A percentile compares a stretch with the other conserved stretches of the same genome.
These are phyloP conservation scores for Euleptes europaea DNA, from an alignment of 2,113 vertebrate species.

Conservation along the genomic window DNA sequence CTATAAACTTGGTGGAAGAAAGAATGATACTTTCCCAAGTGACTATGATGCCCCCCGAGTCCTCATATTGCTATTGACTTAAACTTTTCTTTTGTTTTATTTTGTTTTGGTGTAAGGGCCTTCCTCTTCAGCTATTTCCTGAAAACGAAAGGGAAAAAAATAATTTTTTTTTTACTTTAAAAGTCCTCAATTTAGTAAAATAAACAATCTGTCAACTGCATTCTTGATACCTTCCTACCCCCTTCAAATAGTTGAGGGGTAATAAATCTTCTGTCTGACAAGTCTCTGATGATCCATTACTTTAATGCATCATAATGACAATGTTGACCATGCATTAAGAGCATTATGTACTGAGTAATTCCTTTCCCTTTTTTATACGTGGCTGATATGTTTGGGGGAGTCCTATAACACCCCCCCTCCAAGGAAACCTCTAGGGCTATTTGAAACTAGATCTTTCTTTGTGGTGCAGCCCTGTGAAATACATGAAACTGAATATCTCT, in stretches of 20 bases:
- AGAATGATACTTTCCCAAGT: background rate
- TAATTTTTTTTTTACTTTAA: slow-evolving; percentile 62
- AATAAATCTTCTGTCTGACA: slow-evolving; percentile 75
- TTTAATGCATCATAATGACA: slow-evolving; percentile 77
- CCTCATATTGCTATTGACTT: slow-evolving; percentile 49
- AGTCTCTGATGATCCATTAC: slow-evolving; percentile 74
- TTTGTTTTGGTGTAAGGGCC: slow-evolving; percentile 27
- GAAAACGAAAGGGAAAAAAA: slow-evolving; percentile 55
- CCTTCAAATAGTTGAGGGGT: slow-evolving; percentile 55
- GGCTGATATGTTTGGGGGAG: background rate
- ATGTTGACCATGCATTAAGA: slow-evolving; percentile 65
- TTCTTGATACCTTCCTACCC: slow-evolving; percentile 57
- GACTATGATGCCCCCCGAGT: slow-evolving; percentile 36
- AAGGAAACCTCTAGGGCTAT: background rate
- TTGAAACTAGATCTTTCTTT: background rate
- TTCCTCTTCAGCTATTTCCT: slow-evolving; percentile 39
- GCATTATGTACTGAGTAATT: slow-evolving; percentile 62
- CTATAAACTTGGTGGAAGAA: background rate
- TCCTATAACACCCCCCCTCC: background rate
- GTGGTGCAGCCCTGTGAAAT: background rate
- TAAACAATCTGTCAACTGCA: slow-evolving; percentile 66
- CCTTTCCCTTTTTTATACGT: background rate
- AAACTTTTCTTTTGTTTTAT: slow-evolving; percentile 22
- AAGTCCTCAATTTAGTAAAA: slow-evolving; percentile 73
- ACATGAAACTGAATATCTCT: background rate